A percentile compares a stretch with the other conserved stretches of the same genome.
Evolutionary conservation across 2,113 vertebrate species (phyloP).

Genomic region (Thymallus thymallus): DNA sequence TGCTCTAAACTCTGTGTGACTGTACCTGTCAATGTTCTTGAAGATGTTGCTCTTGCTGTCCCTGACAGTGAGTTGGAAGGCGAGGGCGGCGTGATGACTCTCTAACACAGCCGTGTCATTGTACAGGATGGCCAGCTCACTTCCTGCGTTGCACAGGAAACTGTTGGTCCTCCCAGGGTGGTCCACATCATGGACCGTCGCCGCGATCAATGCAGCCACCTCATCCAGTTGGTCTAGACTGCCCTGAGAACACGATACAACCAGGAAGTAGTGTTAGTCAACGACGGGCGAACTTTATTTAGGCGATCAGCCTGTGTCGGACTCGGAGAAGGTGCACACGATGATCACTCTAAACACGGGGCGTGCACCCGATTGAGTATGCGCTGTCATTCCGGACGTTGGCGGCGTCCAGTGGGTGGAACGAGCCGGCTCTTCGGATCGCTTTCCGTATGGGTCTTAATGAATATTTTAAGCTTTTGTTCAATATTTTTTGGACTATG

Average conservation of each 20-base stretch:
- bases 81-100: slow-evolving; percentile 92
- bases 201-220: slow-evolving; percentile 91
- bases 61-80: slow-evolving; percentile 90
- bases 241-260: slow-evolving; percentile 69
- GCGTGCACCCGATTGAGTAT: no score
- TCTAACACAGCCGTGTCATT: slow-evolving; percentile 93
- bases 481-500: no score
- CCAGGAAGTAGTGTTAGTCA: not conserved
- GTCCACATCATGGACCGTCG: slow-evolving; percentile 91
- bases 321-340: no score
- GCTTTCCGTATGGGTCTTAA: no score
- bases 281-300: no score
- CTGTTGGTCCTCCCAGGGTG: slow-evolving; percentile 94
- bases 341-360: no score
- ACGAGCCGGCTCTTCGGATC: no score
- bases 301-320: no score
- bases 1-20: not conserved
- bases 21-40: slow-evolving; percentile 91
- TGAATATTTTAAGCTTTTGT: no score
- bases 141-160: slow-evolving; percentile 93
- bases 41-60: slow-evolving; percentile 95
- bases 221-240: slow-evolving; percentile 91
- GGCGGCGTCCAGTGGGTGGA: no score
- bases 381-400: no score
- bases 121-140: slow-evolving; percentile 92